A percentile compares a stretch with the other conserved stretches of the same genome.
These are phyloP conservation scores for Anomalospiza imberbis DNA, from an alignment of 2,797 vertebrate genomes.

Conservation along the genomic window DNA sequence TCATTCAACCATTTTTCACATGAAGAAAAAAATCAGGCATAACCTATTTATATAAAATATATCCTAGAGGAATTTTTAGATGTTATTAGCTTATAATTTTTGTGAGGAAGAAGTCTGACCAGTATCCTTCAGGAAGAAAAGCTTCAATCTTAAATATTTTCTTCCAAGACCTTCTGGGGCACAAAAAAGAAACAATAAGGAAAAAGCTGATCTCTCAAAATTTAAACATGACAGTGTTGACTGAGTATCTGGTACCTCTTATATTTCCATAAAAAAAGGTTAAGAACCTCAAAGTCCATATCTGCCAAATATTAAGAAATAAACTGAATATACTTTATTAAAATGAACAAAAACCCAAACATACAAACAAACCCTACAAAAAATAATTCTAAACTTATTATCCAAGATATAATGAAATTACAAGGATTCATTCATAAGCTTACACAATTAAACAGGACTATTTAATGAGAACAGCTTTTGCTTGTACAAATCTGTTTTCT, in stretches of 20 bases:
- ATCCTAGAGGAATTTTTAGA: background rate
- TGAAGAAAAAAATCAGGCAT: background rate
- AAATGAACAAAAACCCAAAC: background rate
- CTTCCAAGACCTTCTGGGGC: rapidly evolving
- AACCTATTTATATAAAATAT: background rate
- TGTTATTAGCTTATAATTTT: background rate
- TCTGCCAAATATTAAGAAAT: background rate
- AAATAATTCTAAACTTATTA: background rate
- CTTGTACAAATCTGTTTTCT: background rate
- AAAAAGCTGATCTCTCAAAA: background rate
- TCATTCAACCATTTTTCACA: background rate
- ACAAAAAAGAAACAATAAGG: background rate
- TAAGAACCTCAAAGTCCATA: background rate
- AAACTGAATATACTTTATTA: background rate
- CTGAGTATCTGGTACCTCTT: background rate
- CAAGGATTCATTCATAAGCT: background rate
- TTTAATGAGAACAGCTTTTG: background rate
- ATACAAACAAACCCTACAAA: background rate
- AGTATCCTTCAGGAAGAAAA: background rate
- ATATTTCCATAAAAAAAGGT: background rate
- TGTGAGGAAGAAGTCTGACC: background rate
- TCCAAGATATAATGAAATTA: background rate
- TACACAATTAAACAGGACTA: background rate
- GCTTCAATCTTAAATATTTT: background rate
- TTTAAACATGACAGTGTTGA: background rate